Percentiles rank a stretch among this genome's conserved stretches.
phyloP scores from a whole-genome alignment of 2,113 vertebrate genomes.

The Laticauda colubrina region DNA sequence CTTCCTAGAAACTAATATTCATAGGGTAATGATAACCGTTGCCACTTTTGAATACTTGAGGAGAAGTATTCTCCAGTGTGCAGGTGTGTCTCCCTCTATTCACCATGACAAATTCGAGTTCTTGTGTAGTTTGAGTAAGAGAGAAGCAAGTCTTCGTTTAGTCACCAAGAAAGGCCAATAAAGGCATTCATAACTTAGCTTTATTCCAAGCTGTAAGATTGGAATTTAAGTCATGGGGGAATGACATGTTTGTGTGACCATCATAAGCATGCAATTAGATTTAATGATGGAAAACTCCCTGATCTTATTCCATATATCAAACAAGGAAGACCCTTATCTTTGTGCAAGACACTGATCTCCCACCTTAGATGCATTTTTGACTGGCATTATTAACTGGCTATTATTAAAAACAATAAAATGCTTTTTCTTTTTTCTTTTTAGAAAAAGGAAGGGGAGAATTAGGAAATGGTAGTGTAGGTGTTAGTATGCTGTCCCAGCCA shows the following conservation, averaged over 20 bases:
- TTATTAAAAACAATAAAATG: background rate
- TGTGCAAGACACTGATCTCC: background rate
- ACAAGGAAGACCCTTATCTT: background rate
- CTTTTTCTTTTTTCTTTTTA: background rate
- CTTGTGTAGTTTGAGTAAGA: slow-evolving; percentile 35
- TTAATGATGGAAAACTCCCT: background rate
- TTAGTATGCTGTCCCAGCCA: background rate
- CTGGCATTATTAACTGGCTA: background rate
- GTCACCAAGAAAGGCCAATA: slow-evolving; percentile 16
- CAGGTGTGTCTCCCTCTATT: slow-evolving; percentile 20
- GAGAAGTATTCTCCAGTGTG: background rate
- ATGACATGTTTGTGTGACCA: background rate
- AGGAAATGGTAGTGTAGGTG: background rate
- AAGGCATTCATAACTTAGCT: slow-evolving; percentile 18
- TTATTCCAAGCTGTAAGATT: slow-evolving; percentile 10
- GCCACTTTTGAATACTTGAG: background rate
- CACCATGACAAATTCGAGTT: slow-evolving; percentile 39
- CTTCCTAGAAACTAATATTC: slow-evolving; percentile 54
- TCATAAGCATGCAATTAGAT: background rate
- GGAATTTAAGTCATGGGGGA: background rate
- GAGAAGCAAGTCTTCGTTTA: slow-evolving; percentile 37
- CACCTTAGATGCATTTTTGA: background rate
- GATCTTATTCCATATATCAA: background rate
- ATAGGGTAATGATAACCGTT: slow-evolving; percentile 49
- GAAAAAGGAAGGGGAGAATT: no score